Evolutionary conservation across 2,888 invertebrate species (phyloP), one percentile per base, ranked within the genome.

Genomic region (Amblyjoppa fuscipennis): DNA sequence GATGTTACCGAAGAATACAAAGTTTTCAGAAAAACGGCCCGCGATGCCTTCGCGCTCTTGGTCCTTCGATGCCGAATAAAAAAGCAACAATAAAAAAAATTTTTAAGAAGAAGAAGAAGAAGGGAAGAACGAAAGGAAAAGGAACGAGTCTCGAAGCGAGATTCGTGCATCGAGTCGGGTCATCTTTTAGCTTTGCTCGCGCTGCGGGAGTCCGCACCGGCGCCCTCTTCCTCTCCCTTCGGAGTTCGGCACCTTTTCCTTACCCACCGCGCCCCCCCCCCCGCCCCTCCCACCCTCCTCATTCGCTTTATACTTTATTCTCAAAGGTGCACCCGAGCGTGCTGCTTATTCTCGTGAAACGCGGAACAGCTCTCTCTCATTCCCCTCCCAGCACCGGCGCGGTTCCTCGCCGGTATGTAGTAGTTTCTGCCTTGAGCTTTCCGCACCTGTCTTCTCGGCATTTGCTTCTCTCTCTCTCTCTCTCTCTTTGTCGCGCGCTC

Each of bases 141-240:
- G 59, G 25, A 34, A 34, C 16, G 64, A 69, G 34, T 70, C 51
- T 41, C 28, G 31, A 20, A 66, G 49, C 34, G 51, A 53, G 53
- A 51, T 66, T 76, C 76, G 76, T 76, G 84, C 79, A 70, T 59
- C 74, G 45, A 68, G 87, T 49, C 81, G 81, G 88, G 75, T 89
- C 90, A 90, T 92, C 91, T 91, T 92, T 92, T 90, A 91, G 84
- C 89, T 85, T 80, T 86, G 84, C 77, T 89, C 91, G 87, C 83
- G 68, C 91, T 85, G 89, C 91, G 88, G 91, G 91, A 89, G 89
- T 90, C 86, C 90, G 53, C 70, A 56, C 64, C 64, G 78, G 68
- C 45, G 81, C 51, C 74, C 74, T 76, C 76, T 49, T 69, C 77
- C 66, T 56, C 81, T 68, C 74, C 70, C 71, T 77, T 64, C 80